Percentiles rank a stretch among this genome's conserved stretches.
phyloP scores from a whole-genome alignment of 2,888 invertebrate genomes.

The Lobophora halterata region DNA sequence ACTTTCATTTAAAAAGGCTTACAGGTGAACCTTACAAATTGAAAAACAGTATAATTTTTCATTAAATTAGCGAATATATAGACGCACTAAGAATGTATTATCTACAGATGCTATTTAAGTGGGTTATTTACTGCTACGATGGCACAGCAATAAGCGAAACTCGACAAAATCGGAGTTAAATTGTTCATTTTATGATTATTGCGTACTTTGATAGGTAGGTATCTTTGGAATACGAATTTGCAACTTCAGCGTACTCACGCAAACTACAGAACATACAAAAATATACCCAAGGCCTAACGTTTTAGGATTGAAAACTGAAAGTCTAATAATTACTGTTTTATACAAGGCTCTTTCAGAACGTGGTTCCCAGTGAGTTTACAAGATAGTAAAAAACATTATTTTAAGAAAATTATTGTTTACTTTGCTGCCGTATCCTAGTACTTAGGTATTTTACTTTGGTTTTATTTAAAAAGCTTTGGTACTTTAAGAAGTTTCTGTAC shows the following conservation, averaged over 20 bases:
- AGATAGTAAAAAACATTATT: constrained; percentile 55
- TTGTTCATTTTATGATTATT: constrained; percentile 72
- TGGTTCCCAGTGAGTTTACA: constrained; percentile 48
- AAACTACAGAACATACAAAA: constrained; percentile 33
- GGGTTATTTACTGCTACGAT: constrained; percentile 46
- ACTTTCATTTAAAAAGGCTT: not conserved
- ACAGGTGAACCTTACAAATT: not conserved
- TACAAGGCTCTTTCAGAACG: constrained; percentile 39
- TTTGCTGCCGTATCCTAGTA: constrained; percentile 27
- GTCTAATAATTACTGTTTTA: constrained; percentile 21
- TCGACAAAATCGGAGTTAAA: constrained; percentile 69
- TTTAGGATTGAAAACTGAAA: constrained; percentile 24
- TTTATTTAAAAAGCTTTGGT: constrained; percentile 25
- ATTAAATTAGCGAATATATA: constrained; percentile 2
- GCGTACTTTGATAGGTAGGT: constrained; percentile 66
- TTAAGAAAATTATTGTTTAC: constrained; percentile 48
- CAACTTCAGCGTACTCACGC: constrained; percentile 57
- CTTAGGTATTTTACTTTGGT: constrained; percentile 21
- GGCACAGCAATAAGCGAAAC: constrained; percentile 54
- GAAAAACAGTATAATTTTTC: constrained; percentile 2
- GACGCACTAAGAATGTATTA: not conserved
- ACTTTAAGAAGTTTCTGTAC: too few species aligned
- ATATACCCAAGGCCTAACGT: not conserved
- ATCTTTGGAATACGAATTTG: constrained; percentile 72
- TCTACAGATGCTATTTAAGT: constrained; percentile 17